A percentile compares a stretch with the other conserved stretches of the same genome.
Evolutionary conservation across 2,113 vertebrate species (phyloP).

Genomic region (Mus pahari): DNA sequence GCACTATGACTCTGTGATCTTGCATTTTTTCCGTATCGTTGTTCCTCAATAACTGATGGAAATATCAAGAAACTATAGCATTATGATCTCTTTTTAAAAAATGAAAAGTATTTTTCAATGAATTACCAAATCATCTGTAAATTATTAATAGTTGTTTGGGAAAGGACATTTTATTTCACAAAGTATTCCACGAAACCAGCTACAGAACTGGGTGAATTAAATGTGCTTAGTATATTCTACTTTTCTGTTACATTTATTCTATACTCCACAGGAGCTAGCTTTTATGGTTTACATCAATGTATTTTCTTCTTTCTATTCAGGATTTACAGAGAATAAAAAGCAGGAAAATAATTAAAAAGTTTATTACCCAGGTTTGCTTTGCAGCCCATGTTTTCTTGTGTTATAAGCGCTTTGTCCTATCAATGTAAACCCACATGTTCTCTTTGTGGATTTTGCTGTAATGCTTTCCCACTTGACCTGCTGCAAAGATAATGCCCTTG

Average conservation of each 20-base stretch:
- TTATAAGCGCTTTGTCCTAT: fast-evolving
- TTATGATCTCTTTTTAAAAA: neutral
- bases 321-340: neutral
- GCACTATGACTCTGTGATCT: neutral
- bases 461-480: fast-evolving
- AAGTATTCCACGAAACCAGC: neutral
- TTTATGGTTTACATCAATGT: fast-evolving
- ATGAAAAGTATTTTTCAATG: neutral
- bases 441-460: neutral
- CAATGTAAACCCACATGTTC: neutral
- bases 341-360: neutral
- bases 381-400: neutral
- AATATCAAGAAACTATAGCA: neutral
- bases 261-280: fast-evolving
- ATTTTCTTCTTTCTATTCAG: no score
- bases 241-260: neutral
- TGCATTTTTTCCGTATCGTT: neutral
- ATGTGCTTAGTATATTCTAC: neutral
- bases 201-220: neutral
- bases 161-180: neutral
- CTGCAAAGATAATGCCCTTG: fast-evolving
- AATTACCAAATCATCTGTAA: neutral
- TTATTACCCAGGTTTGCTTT: neutral
- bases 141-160: neutral
- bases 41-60: neutral